Conservation (phyloP, 1,140 invertebrate species). For the Oncopeltus fasciatus region DNA sequence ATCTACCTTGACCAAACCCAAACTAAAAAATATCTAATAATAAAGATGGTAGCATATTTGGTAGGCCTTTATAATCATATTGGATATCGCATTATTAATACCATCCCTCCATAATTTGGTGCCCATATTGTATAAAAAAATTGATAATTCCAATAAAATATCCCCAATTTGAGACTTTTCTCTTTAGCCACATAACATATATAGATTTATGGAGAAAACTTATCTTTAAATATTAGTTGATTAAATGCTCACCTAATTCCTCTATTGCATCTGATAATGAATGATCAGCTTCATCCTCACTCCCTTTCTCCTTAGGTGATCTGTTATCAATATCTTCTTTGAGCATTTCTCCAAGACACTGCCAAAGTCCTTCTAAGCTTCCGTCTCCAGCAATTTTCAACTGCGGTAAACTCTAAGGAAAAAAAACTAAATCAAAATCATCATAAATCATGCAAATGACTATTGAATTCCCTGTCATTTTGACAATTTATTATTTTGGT, state of each 20-base stretch:
- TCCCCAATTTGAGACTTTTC: too few species aligned
- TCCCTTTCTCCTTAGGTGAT: background rate
- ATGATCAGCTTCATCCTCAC: slow-evolving; percentile 3
- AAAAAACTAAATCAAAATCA: background rate
- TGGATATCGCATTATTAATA: too few species aligned
- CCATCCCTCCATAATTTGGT: too few species aligned
- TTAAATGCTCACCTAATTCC: slow-evolving; percentile 8
- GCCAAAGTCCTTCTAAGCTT: slow-evolving; percentile 47
- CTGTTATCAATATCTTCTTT: slow-evolving; percentile 30
- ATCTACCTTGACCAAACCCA: too few species aligned
- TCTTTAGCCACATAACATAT: too few species aligned
- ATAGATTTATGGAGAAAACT: too few species aligned
- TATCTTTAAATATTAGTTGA: too few species aligned
- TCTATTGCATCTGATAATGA: slow-evolving; percentile 10
- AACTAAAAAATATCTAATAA: too few species aligned
- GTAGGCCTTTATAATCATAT: too few species aligned
- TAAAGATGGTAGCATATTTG: too few species aligned
- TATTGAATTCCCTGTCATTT: background rate
- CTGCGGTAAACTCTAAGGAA: slow-evolving; percentile 35
- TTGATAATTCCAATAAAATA: too few species aligned
- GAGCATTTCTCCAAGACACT: slow-evolving; percentile 56
- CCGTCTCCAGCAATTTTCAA: slow-evolving; percentile 59
- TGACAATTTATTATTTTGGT: background rate
- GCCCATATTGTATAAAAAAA: too few species aligned
- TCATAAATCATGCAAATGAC: background rate